Base-by-base conservation (phyloP, 1,140 invertebrate genomes). In the Acromyrmex echinatior region DNA sequence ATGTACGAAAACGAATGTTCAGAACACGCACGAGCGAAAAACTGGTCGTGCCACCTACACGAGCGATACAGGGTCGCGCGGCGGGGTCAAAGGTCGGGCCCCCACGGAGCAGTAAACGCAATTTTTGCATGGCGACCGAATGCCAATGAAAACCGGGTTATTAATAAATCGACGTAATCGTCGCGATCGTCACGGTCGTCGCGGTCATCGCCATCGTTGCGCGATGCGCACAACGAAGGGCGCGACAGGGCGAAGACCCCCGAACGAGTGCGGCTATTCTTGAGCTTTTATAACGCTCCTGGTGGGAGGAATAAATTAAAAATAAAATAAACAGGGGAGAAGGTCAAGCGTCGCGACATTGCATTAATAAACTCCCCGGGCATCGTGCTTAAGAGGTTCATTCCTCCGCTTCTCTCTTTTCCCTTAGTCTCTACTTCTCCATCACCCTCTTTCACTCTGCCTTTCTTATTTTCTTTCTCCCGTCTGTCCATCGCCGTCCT, bases 111-210 rank as follows among this genome's bases (percentile, higher is more conserved):
- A 87, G 92, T 92, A 91, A 93, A 92, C 86, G 92, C 90, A 88
- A 93, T 93, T 93, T 93, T 93, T 73, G 51, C 90, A 78, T 81
- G 77, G 89, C 90, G 91, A 92, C 81, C 90, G 88, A 88, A 90
- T 90, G 92, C 91, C 92, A 93, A 93, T 93, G 93, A 92, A 92
- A 94, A 93, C 91, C 91, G 91, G 92, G 89, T 94, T 94, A 94
- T 94, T 94, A 94, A 94, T 94, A 93, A 94, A 94, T 94, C 92
- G 91, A 87, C 78, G 86, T 91, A 90, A 92, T 91, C 90, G 87
- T 53, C 86, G 86, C 77, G 14, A 25, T 25, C 25, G 25, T 25
- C 63, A 16, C 62, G 14, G 39, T 90, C 90, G 86, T 21, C 31
- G 28, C 63, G 35, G 9, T 12, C 39, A 3, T 45, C 82, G 84